Percentiles rank a stretch among this genome's conserved stretches.
These are phyloP conservation scores for Isoperla grammatica DNA, from an alignment of 2,888 invertebrate genomes.

Conservation along the genomic window DNA sequence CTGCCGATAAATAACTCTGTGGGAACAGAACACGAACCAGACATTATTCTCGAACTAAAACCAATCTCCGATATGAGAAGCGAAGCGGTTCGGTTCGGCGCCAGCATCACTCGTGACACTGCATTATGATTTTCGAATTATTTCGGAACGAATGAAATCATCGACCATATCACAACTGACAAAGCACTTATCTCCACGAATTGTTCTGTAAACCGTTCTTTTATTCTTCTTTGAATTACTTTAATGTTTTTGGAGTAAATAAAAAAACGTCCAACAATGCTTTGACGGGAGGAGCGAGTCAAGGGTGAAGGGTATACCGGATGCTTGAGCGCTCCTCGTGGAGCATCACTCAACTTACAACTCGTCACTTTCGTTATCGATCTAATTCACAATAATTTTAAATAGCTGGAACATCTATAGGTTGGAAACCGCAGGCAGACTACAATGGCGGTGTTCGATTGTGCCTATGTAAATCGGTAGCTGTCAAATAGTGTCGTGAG, in stretches of 20 bases:
- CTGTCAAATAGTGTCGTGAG: background rate
- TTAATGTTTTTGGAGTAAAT: too few relatives aligned
- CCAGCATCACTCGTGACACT: too few relatives aligned
- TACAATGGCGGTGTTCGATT: background rate
- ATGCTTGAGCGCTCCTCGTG: background rate
- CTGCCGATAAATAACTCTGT: too few relatives aligned
- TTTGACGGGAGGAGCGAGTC: too few relatives aligned
- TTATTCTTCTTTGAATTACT: background rate
- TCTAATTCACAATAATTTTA: constrained; percentile 7
- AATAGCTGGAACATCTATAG: constrained; percentile 9
- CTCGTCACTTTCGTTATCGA: constrained; percentile 11
- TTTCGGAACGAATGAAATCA: constrained; percentile 3
- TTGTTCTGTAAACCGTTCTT: background rate
- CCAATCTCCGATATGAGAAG: too few relatives aligned
- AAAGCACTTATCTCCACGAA: constrained; percentile 1
- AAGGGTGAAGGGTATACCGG: background rate
- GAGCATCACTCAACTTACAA: background rate
- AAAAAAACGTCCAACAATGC: too few relatives aligned
- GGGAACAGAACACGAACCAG: too few relatives aligned
- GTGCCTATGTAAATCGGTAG: background rate
- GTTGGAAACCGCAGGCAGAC: background rate
- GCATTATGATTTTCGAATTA: constrained; percentile 16
- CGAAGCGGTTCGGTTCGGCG: too few relatives aligned
- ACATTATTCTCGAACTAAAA: too few relatives aligned
- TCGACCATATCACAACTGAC: constrained; percentile 7